Percentiles rank a stretch among this genome's conserved stretches.
Conservation (phyloP, 2,113 vertebrate genomes). For the Oreotrochilus melanogaster region DNA sequence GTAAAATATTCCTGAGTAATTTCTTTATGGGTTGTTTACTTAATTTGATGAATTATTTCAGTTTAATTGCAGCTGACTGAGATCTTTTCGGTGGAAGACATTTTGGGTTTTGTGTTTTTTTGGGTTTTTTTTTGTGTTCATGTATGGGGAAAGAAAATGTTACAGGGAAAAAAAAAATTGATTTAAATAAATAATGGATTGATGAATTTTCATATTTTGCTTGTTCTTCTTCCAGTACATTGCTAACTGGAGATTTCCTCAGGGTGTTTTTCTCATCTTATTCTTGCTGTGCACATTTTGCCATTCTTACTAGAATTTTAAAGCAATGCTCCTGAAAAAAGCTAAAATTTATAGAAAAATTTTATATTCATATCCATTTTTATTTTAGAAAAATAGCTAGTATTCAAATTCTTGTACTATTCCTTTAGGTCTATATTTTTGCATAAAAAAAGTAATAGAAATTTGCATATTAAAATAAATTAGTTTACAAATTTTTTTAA, state of each 20-base stretch:
- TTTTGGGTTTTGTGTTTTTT: too few species aligned
- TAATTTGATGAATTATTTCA: neutral
- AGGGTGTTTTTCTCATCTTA: neutral
- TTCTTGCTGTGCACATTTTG: neutral
- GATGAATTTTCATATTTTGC: neutral
- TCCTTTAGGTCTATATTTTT: neutral
- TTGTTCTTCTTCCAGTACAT: neutral
- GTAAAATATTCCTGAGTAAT: neutral
- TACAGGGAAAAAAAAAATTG: neutral
- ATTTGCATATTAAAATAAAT: neutral
- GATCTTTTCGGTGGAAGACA: neutral
- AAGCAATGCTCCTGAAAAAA: neutral
- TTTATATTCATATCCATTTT: accelerated
- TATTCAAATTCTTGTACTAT: neutral
- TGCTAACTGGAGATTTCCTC: neutral
- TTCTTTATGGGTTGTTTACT: neutral
- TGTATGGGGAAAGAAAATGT: neutral
- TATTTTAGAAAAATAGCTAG: neutral
- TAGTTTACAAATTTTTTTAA: neutral
- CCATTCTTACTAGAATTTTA: neutral
- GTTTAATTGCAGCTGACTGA: neutral
- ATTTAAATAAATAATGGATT: neutral
- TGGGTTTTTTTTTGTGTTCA: neutral
- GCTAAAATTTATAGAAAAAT: neutral
- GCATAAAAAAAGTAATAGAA: neutral